Evolutionary conservation across 2,888 invertebrate genomes (phyloP).

Genomic region (Heliconius cydno): DNA sequence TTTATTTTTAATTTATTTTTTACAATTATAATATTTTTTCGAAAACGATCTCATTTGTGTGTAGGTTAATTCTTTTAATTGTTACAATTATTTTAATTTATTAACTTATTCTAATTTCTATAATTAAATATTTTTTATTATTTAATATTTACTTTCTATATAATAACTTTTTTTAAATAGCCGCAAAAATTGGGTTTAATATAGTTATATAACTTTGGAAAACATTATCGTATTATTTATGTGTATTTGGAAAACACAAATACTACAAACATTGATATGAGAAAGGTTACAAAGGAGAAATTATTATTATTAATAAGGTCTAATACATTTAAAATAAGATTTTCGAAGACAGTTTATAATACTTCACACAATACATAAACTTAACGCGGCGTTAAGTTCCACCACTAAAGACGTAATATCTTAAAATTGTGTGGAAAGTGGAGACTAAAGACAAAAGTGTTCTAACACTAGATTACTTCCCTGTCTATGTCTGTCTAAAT

Average conservation of each 20-base stretch:
- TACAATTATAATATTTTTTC: not conserved
- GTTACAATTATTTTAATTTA: not conserved
- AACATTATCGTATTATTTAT: not conserved
- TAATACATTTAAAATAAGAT: no score
- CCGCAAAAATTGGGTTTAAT: not conserved
- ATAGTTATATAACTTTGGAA: not conserved
- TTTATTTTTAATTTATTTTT: not conserved
- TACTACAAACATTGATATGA: constrained; percentile 6
- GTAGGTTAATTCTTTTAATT: not conserved
- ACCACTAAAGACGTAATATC: not conserved
- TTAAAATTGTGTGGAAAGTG: not conserved
- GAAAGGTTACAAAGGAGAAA: not conserved
- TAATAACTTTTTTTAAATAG: not conserved
- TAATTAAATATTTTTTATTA: not conserved
- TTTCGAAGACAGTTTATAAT: no score
- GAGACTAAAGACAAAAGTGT: no score
- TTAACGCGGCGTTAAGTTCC: not conserved
- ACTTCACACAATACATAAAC: not conserved
- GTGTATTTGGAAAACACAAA: not conserved
- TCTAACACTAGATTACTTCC: no score
- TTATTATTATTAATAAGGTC: not conserved
- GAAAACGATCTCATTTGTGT: constrained; percentile 1
- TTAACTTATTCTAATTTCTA: not conserved
- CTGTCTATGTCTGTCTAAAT: not conserved
- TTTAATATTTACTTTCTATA: not conserved